These are phyloP conservation scores for Phocides pigmalion DNA, from an alignment of 1,140 invertebrate genomes.

Conservation along the genomic window DNA sequence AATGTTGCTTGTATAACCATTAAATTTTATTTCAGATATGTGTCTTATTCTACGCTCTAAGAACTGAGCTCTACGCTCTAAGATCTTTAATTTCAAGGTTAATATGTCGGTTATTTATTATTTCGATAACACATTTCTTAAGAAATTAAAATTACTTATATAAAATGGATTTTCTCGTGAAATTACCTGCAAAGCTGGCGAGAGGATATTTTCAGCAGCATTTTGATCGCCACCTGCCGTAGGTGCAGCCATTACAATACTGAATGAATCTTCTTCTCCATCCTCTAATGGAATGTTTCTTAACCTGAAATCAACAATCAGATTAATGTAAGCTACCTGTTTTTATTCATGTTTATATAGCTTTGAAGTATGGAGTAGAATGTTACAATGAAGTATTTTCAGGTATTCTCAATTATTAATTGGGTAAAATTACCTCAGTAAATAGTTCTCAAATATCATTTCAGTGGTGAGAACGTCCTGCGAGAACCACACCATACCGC, in stretches of 20 bases:
- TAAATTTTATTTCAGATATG: too few relatives aligned
- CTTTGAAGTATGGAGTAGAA: too few relatives aligned
- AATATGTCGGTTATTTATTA: too few relatives aligned
- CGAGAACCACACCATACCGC: constrained; percentile 99
- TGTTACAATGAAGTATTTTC: too few relatives aligned
- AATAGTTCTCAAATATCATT: constrained; percentile 99
- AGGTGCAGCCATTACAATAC: constrained; percentile 78
- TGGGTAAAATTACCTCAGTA: constrained; percentile 82
- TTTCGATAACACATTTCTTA: too few relatives aligned
- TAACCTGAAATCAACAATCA: constrained; percentile 84
- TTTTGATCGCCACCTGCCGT: constrained; percentile 70
- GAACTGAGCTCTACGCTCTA: too few relatives aligned
- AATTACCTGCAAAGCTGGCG: constrained; percentile 90
- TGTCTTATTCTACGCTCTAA: too few relatives aligned
- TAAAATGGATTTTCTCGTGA: neutral
- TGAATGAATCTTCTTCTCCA: constrained; percentile 90
- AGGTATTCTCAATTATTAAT: too few relatives aligned
- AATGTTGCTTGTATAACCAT: too few relatives aligned
- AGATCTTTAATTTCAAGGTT: too few relatives aligned
- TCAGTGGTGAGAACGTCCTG: constrained; percentile 98
- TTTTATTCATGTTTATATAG: too few relatives aligned
- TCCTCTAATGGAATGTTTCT: constrained; percentile 97
- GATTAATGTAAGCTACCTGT: neutral
- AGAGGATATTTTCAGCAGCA: constrained; percentile 89
- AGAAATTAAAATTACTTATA: too few relatives aligned